phyloP scores from a whole-genome alignment of 2,113 vertebrate species.

The human (Homo sapiens) region GRCh38 chr2:220311501-220312000 shows the following conservation, averaged over 20 bases:
- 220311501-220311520: background rate
- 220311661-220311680: background rate
- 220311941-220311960: background rate
- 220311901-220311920: background rate
- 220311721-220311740: background rate
- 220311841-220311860: background rate
- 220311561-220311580: background rate
- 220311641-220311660: background rate
- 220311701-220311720: background rate
- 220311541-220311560: slow-evolving; percentile 18
- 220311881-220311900: background rate
- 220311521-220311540: slow-evolving; percentile 19
- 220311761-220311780: background rate
- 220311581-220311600: background rate
- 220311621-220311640: background rate
- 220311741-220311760: background rate
- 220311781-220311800: background rate
- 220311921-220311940: background rate
- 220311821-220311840: slow-evolving; percentile 35
- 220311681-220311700: slow-evolving; percentile 33
- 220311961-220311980: background rate
- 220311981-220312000: rapidly evolving
- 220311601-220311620: slow-evolving; percentile 6
- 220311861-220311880: background rate
- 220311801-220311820: background rate